A percentile compares a stretch with the other conserved stretches of the same genome.
phyloP scores from a whole-genome alignment of 2,113 vertebrate species.

The Actinemys pallida region DNA sequence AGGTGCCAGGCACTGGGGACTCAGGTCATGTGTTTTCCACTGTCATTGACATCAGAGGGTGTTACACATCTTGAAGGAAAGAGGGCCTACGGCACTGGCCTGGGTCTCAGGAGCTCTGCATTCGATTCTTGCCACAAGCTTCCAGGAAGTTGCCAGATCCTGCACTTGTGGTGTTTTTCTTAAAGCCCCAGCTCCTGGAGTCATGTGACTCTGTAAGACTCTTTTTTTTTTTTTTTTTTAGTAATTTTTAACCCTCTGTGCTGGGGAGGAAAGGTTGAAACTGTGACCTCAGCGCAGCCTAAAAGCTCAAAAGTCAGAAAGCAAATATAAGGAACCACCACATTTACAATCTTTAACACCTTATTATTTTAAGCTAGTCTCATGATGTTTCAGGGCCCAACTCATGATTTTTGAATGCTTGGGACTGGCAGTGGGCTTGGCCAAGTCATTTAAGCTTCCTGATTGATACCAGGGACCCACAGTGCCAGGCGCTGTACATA shows the following conservation, averaged over 20 bases:
- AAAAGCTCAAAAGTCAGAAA: not conserved
- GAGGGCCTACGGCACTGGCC: not conserved
- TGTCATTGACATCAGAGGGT: rapidly evolving
- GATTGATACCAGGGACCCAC: not conserved
- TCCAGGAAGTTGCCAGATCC: not conserved
- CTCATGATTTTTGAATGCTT: not conserved
- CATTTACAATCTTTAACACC: not conserved
- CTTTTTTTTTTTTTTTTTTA: not conserved
- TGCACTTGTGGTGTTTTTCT: not conserved
- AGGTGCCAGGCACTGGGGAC: rapidly evolving
- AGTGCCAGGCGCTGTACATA: not conserved
- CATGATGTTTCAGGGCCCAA: not conserved
- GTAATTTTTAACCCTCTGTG: not conserved
- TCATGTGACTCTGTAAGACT: not conserved
- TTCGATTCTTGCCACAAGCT: not conserved
- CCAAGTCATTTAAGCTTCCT: not conserved
- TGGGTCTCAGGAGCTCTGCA: not conserved
- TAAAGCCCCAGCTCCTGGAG: not conserved
- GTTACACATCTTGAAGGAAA: not conserved
- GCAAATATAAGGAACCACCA: not conserved
- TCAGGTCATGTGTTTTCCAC: not conserved
- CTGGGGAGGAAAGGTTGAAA: not conserved
- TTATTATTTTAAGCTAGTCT: not conserved
- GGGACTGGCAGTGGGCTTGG: not conserved
- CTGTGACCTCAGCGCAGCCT: not conserved